Conservation (phyloP, 2,797 vertebrate species). For the Babyrousa celebensis region DNA sequence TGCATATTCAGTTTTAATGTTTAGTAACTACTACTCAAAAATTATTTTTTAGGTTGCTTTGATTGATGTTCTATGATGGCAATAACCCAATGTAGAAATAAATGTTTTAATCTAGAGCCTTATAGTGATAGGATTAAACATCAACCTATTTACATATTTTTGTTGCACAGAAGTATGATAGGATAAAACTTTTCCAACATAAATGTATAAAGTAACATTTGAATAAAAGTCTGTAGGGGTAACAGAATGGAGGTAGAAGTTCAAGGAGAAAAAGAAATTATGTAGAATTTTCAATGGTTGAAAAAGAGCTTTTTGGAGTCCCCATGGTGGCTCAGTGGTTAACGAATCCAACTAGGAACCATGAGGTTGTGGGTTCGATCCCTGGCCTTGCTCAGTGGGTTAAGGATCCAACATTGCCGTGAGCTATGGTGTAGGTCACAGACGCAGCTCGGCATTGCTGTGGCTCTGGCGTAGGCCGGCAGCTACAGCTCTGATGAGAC, state of each 20-base stretch:
- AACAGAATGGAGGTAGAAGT: not conserved
- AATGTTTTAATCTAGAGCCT: not conserved
- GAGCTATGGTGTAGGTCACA: too few relatives aligned
- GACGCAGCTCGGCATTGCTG: too few relatives aligned
- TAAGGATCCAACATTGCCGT: too few relatives aligned
- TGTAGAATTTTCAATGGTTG: not conserved
- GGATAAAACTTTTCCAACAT: not conserved
- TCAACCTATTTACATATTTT: not conserved
- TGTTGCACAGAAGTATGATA: not conserved
- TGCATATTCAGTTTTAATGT: not conserved
- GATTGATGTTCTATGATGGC: not conserved
- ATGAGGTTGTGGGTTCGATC: too few relatives aligned
- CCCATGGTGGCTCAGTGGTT: too few relatives aligned
- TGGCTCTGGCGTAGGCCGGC: too few relatives aligned
- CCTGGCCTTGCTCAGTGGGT: too few relatives aligned
- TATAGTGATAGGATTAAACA: not conserved
- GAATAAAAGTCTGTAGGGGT: not conserved
- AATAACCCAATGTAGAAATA: not conserved
- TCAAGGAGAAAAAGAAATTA: conserved; percentile 10
- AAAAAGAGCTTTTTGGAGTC: not conserved
- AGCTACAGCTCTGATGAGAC: too few relatives aligned
- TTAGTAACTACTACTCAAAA: conserved; percentile 30
- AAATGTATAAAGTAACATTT: not conserved
- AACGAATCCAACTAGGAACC: too few relatives aligned
- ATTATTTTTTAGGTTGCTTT: not conserved